Evolutionary conservation across 2,888 invertebrate species (phyloP).

Genomic region (Penaeus monodon): DNA sequence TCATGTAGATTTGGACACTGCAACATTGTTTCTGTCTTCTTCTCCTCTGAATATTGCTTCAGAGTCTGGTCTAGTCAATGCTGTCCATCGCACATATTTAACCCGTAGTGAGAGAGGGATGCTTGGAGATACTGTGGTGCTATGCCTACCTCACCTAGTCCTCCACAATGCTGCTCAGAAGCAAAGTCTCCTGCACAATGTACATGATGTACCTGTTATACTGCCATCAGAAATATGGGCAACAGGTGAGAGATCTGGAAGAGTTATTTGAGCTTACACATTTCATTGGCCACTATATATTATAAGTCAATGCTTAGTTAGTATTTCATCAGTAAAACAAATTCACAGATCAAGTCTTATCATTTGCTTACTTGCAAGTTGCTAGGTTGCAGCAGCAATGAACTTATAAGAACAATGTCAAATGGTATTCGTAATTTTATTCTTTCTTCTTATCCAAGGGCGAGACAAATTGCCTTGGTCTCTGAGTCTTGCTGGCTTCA

Average conservation of each 20-base stretch:
- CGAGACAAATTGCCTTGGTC: slow-evolving; percentile 64
- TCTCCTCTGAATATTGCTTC: slow-evolving; percentile 52
- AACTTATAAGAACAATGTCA: no score
- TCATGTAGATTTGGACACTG: slow-evolving; percentile 54
- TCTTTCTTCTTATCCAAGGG: not conserved
- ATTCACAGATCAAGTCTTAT: no score
- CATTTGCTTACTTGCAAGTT: no score
- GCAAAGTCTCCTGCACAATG: slow-evolving; percentile 50
- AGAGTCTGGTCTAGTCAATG: slow-evolving; percentile 51
- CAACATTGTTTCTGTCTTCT: slow-evolving; percentile 55
- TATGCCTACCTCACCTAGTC: slow-evolving; percentile 59
- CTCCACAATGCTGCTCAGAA: slow-evolving; percentile 61
- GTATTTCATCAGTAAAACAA: no score
- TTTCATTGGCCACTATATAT: no score
- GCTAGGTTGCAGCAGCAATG: no score
- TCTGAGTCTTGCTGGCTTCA: slow-evolving; percentile 54
- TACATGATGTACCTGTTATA: slow-evolving; percentile 61
- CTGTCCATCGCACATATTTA: slow-evolving; percentile 61
- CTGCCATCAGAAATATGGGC: slow-evolving; percentile 57
- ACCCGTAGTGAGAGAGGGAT: slow-evolving; percentile 44
- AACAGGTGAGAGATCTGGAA: slow-evolving; percentile 33
- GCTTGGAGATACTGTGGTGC: slow-evolving; percentile 59
- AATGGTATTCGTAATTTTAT: no score
- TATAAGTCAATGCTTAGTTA: no score
- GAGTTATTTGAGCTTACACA: no score